Conservation (phyloP, 1,140 invertebrate genomes). For the Aphidius ervi region DNA sequence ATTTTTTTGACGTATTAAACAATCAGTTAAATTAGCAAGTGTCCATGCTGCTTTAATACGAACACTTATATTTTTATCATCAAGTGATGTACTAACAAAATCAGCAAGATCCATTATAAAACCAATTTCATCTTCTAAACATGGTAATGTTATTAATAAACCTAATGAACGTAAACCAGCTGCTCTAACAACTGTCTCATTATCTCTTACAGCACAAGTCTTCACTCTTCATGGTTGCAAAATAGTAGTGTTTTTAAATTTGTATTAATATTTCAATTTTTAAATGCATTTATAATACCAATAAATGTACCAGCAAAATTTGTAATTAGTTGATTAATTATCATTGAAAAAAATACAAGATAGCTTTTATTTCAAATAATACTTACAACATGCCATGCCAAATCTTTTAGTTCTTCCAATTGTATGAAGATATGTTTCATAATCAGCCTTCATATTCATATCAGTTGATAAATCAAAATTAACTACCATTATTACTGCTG, state of each 20-base stretch:
- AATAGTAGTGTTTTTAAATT: too few relatives aligned
- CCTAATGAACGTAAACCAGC: slow-evolving; percentile 74
- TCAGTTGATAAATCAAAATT: slow-evolving; percentile 97
- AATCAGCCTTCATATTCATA: slow-evolving; percentile 75
- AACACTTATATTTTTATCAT: slow-evolving; percentile 64
- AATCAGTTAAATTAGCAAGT: slow-evolving; percentile 77
- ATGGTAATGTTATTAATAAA: slow-evolving; percentile 64
- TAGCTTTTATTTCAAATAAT: too few relatives aligned
- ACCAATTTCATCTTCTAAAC: slow-evolving; percentile 59
- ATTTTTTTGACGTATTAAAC: slow-evolving; percentile 61
- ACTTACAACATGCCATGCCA: too few relatives aligned
- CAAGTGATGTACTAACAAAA: slow-evolving; percentile 59
- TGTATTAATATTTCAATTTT: too few relatives aligned
- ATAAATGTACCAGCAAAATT: too few relatives aligned
- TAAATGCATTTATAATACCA: too few relatives aligned
- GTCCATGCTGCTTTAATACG: slow-evolving; percentile 79
- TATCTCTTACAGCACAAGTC: slow-evolving; percentile 67
- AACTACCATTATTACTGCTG: slow-evolving; percentile 95
- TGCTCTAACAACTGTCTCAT: slow-evolving; percentile 66
- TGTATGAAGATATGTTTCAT: slow-evolving; percentile 94
- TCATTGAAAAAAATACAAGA: too few relatives aligned
- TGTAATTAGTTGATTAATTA: too few relatives aligned
- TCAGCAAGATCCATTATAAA: slow-evolving; percentile 70
- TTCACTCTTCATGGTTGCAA: too few relatives aligned
- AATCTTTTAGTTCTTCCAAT: slow-evolving; percentile 95